Conservation (phyloP, 2,113 vertebrate species). For the Scatophagus argus region DNA sequence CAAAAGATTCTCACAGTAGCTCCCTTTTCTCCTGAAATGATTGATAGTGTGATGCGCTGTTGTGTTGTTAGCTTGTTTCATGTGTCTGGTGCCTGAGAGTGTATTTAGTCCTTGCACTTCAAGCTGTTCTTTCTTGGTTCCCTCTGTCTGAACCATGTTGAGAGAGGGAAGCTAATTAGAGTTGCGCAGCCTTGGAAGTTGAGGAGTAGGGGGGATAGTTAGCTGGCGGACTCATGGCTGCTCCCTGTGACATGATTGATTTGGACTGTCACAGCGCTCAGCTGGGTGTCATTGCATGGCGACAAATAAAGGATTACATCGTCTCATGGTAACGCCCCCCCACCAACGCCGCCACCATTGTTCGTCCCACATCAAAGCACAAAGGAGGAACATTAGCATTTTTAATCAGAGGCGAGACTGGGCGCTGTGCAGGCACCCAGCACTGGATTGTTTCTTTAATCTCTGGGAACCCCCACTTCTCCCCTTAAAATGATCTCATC, state of each 20-base stretch:
- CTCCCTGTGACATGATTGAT: conserved; percentile 81
- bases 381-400: conserved; percentile 90
- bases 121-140: conserved; percentile 43
- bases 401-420: conserved; percentile 89
- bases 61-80: conserved; percentile 27
- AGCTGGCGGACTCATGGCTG: conserved; percentile 69
- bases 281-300: conserved; percentile 75
- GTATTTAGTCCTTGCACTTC: conserved; percentile 35
- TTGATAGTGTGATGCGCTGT: neutral
- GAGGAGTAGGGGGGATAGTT: conserved; percentile 62
- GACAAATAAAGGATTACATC: conserved; percentile 79
- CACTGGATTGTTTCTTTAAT: conserved; percentile 83
- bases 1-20: conserved; percentile 14
- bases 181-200: conserved; percentile 69
- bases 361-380: conserved; percentile 92
- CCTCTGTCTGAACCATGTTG: conserved; percentile 54
- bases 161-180: conserved; percentile 78
- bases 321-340: conserved; percentile 65
- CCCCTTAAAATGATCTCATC: conserved; percentile 53
- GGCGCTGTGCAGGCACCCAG: conserved; percentile 83
- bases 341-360: conserved; percentile 81
- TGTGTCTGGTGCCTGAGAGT: conserved; percentile 18
- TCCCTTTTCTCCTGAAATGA: conserved; percentile 21
- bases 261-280: conserved; percentile 77
- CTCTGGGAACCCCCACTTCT: conserved; percentile 57